Conservation (phyloP, 2,113 vertebrate genomes). For the Salvator merianae region DNA sequence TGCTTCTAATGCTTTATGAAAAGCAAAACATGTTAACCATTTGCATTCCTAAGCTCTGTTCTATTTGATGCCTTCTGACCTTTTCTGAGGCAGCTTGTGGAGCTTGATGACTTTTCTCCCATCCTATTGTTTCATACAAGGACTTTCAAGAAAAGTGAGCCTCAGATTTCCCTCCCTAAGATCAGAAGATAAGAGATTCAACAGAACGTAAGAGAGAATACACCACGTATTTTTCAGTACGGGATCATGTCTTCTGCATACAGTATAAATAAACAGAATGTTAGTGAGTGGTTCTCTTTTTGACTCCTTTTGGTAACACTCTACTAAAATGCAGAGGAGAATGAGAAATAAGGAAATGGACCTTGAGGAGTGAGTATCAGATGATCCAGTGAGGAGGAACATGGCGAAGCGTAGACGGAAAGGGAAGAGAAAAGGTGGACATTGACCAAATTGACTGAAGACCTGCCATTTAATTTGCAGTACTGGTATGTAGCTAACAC, state of each 20-base stretch:
- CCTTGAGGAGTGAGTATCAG: background rate
- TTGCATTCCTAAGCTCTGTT: constrained; percentile 37
- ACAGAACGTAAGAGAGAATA: background rate
- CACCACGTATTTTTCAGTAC: background rate
- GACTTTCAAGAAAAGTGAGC: background rate
- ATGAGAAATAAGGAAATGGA: background rate
- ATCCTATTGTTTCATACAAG: background rate
- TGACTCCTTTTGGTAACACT: background rate
- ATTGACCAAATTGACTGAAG: background rate
- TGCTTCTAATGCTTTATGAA: constrained; percentile 54
- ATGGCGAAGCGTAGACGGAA: background rate
- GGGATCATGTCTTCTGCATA: background rate
- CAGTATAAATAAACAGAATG: too few relatives aligned
- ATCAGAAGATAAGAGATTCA: background rate
- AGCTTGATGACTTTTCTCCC: constrained; percentile 19
- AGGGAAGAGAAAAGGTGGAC: background rate
- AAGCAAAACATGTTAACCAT: constrained; percentile 45
- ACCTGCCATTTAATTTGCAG: too few relatives aligned
- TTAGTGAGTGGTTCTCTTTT: too few relatives aligned
- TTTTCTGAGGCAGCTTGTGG: constrained; percentile 50
- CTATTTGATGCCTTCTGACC: constrained; percentile 37
- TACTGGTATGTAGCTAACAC: too few relatives aligned
- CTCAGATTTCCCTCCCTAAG: background rate
- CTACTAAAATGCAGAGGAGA: too few relatives aligned
- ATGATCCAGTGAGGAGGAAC: background rate